These are phyloP conservation scores for Empis stercorea DNA, from an alignment of 2,888 invertebrate species.

Conservation along the genomic window DNA sequence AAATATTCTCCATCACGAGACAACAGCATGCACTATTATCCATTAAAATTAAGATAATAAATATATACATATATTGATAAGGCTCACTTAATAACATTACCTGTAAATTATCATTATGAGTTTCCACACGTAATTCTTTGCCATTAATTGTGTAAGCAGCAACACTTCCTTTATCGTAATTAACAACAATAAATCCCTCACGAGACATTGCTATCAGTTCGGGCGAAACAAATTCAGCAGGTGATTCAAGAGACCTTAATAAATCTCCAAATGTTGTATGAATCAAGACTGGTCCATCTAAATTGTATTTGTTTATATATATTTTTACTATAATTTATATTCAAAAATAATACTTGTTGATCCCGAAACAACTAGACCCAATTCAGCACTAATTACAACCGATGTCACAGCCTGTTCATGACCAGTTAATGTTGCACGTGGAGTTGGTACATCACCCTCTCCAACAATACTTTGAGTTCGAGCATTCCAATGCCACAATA, in stretches of 20 bases:
- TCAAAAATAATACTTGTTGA: slow-evolving; percentile 50
- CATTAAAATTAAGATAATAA: too few relatives aligned
- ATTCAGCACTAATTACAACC: slow-evolving; percentile 92
- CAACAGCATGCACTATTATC: slow-evolving; percentile 73
- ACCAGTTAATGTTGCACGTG: slow-evolving; percentile 91
- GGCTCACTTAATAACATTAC: too few relatives aligned
- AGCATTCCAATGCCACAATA: slow-evolving; percentile 98
- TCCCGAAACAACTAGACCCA: slow-evolving; percentile 93
- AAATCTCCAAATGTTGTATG: slow-evolving; percentile 98
- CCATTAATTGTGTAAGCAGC: slow-evolving; percentile 94
- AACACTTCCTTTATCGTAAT: slow-evolving; percentile 83
- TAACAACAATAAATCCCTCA: slow-evolving; percentile 91
- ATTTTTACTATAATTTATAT: not conserved
- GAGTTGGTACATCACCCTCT: slow-evolving; percentile 89
- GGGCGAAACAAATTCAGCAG: slow-evolving; percentile 59
- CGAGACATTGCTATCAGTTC: slow-evolving; percentile 87
- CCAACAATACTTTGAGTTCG: slow-evolving; percentile 95
- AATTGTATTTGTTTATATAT: not conserved
- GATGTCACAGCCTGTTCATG: slow-evolving; percentile 94
- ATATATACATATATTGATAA: too few relatives aligned
- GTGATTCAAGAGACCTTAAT: slow-evolving; percentile 76
- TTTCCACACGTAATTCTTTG: slow-evolving; percentile 73
- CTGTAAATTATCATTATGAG: slow-evolving; percentile 90
- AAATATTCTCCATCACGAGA: slow-evolving; percentile 98
- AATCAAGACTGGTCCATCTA: slow-evolving; percentile 90